Base-by-base conservation (phyloP, 2,797 vertebrate species). In the Phoxinus dragarum region DNA sequence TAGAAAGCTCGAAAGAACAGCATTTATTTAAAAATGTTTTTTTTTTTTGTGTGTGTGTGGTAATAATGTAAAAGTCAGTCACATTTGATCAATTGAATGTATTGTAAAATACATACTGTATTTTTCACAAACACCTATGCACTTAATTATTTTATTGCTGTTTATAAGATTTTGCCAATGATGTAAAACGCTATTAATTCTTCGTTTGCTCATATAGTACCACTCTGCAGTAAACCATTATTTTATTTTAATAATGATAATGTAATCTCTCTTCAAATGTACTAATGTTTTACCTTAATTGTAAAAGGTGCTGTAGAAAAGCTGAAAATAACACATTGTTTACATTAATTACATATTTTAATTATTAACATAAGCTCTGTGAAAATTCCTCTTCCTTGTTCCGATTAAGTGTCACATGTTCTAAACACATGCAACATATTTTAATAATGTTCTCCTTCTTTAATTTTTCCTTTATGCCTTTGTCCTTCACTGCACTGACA, bases 361-460 rank as follows among this genome's bases (percentile, higher is more conserved):
- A 34, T 34, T 34, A 56, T 49, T 54, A 49, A 47, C 44, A 27
- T 16, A 31, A 38, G 40, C 75, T 21, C 6, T n/a, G 16, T 56
- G 73, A 66, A 66, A n/a, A 74, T 38, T 12, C 21, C 27, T 73
- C 54, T 73, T 85, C 38, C 64, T n/a, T 59, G 61, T 79, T 38
- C 31, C 0, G 0, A 12, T 6, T 12, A 59, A 17, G 38, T 42
- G 47, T 84, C 67, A 84, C 83, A 11, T 73, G 77, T 74, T 67
- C 23, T 40, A 21, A 85, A 66, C 84, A 56, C 69, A 81, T 74
- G 77, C 68, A 17, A 23, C 40, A 64, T 36, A 73, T 44, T 80
- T 80, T 54, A 27, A 34, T 52, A 59, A 16, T 11, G 0, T 19
- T 21, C 1, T 72, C 19, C 59, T 47, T 72, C 23, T 73, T 77